These are phyloP conservation scores for Eupithecia subumbrata DNA, from an alignment of 2,888 invertebrate species.

Conservation along the genomic window DNA sequence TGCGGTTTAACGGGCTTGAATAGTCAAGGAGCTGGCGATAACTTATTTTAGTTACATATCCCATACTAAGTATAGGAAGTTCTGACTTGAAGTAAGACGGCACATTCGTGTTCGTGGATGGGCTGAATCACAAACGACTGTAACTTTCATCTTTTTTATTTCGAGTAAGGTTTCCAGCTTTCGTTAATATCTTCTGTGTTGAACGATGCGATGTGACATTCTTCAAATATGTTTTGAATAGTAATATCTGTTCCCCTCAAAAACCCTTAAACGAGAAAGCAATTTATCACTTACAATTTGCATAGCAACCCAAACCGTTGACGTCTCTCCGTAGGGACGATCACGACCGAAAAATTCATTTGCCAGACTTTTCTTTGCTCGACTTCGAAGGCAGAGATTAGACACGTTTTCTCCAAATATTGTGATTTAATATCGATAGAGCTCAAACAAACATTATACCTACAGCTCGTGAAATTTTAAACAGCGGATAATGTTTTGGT, in stretches of 20 bases:
- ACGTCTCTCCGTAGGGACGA: conserved; percentile 18
- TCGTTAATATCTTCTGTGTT: background rate
- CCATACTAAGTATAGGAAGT: background rate
- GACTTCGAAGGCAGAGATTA: conserved; percentile 22
- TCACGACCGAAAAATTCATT: conserved; percentile 44
- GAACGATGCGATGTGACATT: background rate
- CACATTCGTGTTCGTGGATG: background rate
- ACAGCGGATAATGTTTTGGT: background rate
- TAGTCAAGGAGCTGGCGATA: background rate
- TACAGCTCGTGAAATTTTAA: background rate
- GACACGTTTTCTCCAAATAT: conserved; percentile 34
- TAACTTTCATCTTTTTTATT: background rate
- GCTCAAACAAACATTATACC: background rate
- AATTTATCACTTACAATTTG: conserved; percentile 23
- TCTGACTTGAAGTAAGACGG: background rate
- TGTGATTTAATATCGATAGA: conserved; percentile 1
- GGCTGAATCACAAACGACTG: background rate
- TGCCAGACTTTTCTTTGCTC: conserved; percentile 39
- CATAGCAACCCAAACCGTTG: conserved; percentile 11
- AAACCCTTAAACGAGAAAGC: background rate
- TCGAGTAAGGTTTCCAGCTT: background rate
- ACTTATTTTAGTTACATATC: background rate
- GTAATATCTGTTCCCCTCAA: background rate
- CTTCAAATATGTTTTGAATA: background rate
- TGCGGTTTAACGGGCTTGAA: conserved; percentile 23